These are phyloP conservation scores for Sciurus carolinensis DNA, from an alignment of 2,797 vertebrate species.

Conservation along the genomic window DNA sequence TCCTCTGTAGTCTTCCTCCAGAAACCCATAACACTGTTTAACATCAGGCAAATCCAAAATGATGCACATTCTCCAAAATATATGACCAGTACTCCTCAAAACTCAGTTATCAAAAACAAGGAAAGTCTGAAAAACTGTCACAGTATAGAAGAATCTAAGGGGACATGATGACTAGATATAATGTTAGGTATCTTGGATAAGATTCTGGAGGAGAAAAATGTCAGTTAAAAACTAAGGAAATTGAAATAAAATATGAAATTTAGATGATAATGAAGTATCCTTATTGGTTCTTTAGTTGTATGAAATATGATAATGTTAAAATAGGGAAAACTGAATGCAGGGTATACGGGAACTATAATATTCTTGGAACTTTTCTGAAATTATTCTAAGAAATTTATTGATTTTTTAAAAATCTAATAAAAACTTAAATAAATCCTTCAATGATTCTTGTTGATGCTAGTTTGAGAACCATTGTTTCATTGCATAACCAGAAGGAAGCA, in stretches of 20 bases:
- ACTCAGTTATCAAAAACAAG: background rate
- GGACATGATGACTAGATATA: background rate
- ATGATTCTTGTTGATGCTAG: background rate
- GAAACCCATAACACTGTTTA: background rate
- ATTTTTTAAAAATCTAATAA: background rate
- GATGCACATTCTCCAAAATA: background rate
- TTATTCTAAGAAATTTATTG: background rate
- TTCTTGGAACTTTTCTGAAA: background rate
- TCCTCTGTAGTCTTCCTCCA: background rate
- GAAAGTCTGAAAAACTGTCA: background rate
- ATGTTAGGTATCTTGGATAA: background rate
- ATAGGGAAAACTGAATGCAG: background rate
- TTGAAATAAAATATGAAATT: background rate
- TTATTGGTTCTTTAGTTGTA: background rate
- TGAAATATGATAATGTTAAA: background rate
- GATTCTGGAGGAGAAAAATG: background rate
- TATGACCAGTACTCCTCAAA: background rate
- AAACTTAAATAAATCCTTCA: background rate
- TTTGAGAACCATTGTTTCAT: background rate
- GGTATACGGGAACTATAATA: background rate
- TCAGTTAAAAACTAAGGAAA: slow-evolving; percentile 47
- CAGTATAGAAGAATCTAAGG: background rate
- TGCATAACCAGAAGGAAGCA: background rate
- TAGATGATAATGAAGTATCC: background rate
- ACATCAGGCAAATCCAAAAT: background rate